Conservation (phyloP, 1,140 invertebrate species). For the Neocloeon triangulifer region DNA sequence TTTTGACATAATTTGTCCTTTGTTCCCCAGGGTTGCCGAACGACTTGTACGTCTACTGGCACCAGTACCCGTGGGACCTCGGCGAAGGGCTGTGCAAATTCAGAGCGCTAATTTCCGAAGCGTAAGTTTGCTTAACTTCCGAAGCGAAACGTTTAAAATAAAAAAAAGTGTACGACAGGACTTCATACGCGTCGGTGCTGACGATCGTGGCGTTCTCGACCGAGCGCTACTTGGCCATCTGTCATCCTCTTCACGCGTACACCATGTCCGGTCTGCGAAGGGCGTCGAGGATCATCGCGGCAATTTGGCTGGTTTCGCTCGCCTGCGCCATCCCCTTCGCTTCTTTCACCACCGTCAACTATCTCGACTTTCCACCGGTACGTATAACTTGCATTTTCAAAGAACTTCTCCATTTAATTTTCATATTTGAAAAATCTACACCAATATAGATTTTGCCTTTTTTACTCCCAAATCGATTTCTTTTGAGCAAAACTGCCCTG, state of each 20-base stretch:
- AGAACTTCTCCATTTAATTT: too few species aligned
- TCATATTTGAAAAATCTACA: too few species aligned
- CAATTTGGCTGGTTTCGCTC: slow-evolving; percentile 54
- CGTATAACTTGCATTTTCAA: too few species aligned
- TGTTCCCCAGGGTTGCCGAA: slow-evolving; percentile 57
- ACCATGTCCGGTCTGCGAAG: slow-evolving; percentile 56
- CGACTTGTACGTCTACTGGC: slow-evolving; percentile 73
- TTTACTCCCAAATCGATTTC: too few species aligned
- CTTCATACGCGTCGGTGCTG: slow-evolving; percentile 71
- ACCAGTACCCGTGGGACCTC: slow-evolving; percentile 78
- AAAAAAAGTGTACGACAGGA: too few species aligned
- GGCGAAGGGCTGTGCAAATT: slow-evolving; percentile 65
- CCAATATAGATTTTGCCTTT: too few species aligned
- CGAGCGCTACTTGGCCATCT: slow-evolving; percentile 79
- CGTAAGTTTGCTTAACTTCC: slow-evolving; percentile 64
- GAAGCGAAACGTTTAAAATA: too few species aligned
- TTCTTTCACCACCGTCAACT: slow-evolving; percentile 40
- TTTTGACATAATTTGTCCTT: slow-evolving; percentile 7
- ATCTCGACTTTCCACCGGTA: slow-evolving; percentile 42
- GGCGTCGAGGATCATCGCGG: slow-evolving; percentile 54
- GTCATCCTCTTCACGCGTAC: slow-evolving; percentile 60
- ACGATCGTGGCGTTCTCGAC: slow-evolving; percentile 75
- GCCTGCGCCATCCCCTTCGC: slow-evolving; percentile 59
- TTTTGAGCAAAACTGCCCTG: too few species aligned
- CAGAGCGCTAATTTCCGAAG: slow-evolving; percentile 62